Conservation (phyloP, 2,797 vertebrate genomes). For the Delichon dasypus region DNA sequence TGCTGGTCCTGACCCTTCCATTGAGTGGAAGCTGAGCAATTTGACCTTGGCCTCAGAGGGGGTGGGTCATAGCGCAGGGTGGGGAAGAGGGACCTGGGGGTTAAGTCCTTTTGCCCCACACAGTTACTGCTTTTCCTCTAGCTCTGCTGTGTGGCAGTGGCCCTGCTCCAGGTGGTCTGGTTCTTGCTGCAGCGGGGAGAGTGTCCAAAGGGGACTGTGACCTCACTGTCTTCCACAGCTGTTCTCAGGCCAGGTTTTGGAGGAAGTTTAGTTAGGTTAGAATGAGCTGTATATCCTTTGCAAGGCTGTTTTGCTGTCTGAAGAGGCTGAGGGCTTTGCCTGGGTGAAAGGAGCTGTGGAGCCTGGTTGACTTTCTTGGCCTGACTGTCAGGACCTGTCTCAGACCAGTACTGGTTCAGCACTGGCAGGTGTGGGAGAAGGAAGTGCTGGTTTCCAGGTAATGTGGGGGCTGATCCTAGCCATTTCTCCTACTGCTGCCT, state of each 20-base stretch:
- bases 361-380: neutral
- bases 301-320: accelerated
- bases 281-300: neutral
- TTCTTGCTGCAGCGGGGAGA: neutral
- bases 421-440: neutral
- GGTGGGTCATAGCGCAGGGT: neutral
- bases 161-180: neutral
- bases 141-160: neutral
- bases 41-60: neutral
- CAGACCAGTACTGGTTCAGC: neutral
- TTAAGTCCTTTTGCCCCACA: neutral
- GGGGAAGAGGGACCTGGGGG: accelerated
- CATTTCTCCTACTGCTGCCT: neutral
- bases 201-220: accelerated
- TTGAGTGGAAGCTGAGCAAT: neutral
- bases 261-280: neutral
- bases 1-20: neutral
- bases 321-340: neutral
- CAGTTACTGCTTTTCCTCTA: neutral
- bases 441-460: neutral
- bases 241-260: neutral
- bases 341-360: neutral
- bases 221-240: neutral
- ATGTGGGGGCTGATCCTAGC: no score
- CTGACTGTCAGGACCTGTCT: neutral